Percentiles rank a stretch among this genome's conserved stretches.
Evolutionary conservation across 1,140 invertebrate genomes (phyloP).

Genomic region (Wiebesia pumilae): DNA sequence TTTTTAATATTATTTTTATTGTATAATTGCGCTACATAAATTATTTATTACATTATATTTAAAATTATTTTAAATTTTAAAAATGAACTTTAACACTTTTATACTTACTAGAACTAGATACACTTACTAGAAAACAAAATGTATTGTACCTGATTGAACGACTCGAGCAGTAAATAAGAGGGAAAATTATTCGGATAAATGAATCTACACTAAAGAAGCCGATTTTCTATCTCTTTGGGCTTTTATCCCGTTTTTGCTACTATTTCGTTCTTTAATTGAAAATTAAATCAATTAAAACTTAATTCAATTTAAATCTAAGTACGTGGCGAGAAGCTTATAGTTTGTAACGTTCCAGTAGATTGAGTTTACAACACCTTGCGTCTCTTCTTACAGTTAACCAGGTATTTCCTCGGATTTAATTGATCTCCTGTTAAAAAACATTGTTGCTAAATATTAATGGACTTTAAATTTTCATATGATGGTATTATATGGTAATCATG

Average conservation of each 20-base stretch:
- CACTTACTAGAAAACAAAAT: no score
- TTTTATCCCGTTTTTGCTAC: neutral
- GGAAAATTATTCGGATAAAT: neutral
- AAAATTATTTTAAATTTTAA: no score
- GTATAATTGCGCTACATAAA: no score
- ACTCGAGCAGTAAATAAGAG: neutral
- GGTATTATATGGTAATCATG: neutral
- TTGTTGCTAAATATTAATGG: neutral
- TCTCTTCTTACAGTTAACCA: neutral
- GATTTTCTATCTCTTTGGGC: neutral
- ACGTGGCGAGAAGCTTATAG: neutral
- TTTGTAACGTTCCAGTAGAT: neutral
- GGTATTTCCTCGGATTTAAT: neutral
- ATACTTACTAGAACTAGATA: no score
- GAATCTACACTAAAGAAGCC: neutral
- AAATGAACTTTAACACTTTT: no score
- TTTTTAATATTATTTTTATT: no score
- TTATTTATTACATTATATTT: no score
- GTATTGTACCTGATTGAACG: no score
- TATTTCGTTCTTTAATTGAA: neutral
- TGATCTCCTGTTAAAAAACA: neutral
- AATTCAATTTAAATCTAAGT: neutral
- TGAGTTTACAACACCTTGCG: neutral
- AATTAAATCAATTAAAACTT: constrained; percentile 10
- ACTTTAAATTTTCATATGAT: neutral